Base-by-base conservation (phyloP, 92 coral and sea anemone species). In the Paragorgia papillata region DNA sequence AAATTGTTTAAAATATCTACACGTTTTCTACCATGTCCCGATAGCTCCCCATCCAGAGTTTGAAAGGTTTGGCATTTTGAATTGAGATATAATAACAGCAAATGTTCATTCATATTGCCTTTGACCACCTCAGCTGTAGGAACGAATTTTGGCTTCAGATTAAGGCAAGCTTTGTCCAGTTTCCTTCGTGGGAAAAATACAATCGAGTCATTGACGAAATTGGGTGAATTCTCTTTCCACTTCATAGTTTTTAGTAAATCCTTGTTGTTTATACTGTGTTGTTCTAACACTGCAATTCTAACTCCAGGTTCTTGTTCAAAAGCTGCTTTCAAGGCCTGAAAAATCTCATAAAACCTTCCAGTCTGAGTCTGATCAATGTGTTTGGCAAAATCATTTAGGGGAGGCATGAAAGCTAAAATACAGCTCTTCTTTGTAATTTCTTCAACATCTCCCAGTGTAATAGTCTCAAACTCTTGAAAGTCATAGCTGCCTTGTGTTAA, bases 81-180 rank as follows among this genome's bases (percentile, higher is more conserved):
- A 68, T 88, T 90, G 25, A 90, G 46, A 70, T 82, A 88, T 26
- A 64, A 30, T 14, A 90, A 74, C 48, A 90, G 51, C 18, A 66
- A 79, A 40, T 85, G 51, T 8, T 73, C 56, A 34, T 84, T 85
- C 59, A 68, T 62, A 14, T 66, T 0, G 15, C 90, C 96, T n/a
- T 53, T 35, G 25, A 57, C 32, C 57, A 18, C 32, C 33, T 71
- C 78, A 34, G 64, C 63, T 20, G 30, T 7, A 20, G 50, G 62
- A 0, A 55, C 33, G 14, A 71, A 55, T 71, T 71, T 34, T 27
- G 78, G 78, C n/a, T 71, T 55, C 0, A 64, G 63, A 3, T 63
- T 71, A 2, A 90, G 85, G 51, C 96, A 90, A 0, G 83, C 75
- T 39, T 92, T 84, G 29, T 88, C 92, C 22, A 33, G 26, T 13